These are phyloP conservation scores for Triplophysa tibetana DNA, from an alignment of 2,113 vertebrate genomes.

Conservation along the genomic window DNA sequence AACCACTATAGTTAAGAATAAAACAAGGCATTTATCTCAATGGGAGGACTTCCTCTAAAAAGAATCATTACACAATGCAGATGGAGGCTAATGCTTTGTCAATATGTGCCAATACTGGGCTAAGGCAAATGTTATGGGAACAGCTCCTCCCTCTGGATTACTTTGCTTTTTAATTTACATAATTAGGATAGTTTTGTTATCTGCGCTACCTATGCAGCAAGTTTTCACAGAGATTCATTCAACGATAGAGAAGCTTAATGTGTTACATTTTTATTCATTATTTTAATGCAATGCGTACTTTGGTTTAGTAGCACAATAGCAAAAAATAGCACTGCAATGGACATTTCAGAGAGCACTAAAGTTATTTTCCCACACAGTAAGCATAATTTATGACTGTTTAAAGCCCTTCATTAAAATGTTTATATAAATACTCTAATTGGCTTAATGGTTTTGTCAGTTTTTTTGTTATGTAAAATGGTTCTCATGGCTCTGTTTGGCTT, in stretches of 20 bases:
- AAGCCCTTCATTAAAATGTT: constrained; percentile 51
- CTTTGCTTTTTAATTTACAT: constrained; percentile 32
- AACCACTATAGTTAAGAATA: constrained; percentile 41
- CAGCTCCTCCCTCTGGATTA: constrained; percentile 35
- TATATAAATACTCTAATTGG: constrained; percentile 60
- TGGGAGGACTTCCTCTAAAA: constrained; percentile 45
- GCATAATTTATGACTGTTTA: constrained; percentile 31
- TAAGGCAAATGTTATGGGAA: constrained; percentile 21
- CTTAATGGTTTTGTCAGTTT: constrained; percentile 51
- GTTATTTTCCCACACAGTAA: constrained; percentile 35
- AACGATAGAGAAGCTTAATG: background rate
- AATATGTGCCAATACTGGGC: constrained; percentile 26
- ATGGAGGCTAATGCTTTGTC: constrained; percentile 38
- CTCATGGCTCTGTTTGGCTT: constrained; percentile 37
- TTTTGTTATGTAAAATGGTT: constrained; percentile 60
- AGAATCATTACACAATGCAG: constrained; percentile 41
- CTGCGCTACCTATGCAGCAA: background rate
- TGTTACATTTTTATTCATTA: background rate
- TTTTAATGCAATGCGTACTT: background rate
- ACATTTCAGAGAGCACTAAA: constrained; percentile 15
- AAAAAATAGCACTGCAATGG: background rate
- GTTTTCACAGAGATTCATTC: background rate
- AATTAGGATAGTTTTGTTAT: constrained; percentile 18
- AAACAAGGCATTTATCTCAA: constrained; percentile 56
- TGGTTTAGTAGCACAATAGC: background rate